Evolutionary conservation across 2,113 vertebrate genomes (phyloP), one percentile per base, ranked within the genome.

Genomic region (Malurus cyaneus): DNA sequence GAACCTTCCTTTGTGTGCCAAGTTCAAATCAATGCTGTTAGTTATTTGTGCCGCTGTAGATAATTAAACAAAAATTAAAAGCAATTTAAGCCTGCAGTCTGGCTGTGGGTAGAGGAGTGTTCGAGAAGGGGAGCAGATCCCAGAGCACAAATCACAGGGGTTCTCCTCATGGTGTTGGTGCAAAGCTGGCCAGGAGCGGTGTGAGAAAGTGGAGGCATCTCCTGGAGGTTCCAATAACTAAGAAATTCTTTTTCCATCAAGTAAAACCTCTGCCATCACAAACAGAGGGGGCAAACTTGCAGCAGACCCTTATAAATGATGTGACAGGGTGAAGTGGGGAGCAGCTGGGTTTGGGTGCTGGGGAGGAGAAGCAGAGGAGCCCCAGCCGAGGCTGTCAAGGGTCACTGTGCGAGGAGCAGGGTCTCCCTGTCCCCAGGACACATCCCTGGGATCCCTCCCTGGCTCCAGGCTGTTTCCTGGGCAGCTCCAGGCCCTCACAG

Each of bases 31-130:
- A 8, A 96, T 96, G 86, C 95, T 95, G 94, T 95, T 96, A 96
- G 94, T 93, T 97, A 97, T 97, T 97, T 96, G 94, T 96, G 90
- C 95, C 94, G 47, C 91, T 90, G 94, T 90, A 96, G 93, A 96
- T 96, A 97, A 97, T 97, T 97, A 96, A 97, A 95, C 92, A 94
- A 88, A 96, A 97, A 97, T 97, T 96, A 96, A 93, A 97, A 95
- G 95, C 84, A 91, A 95, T 96, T 96, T 95, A 94, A 95, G 95
- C 86, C 94, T 82, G 89, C 80, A 85, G 92, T 74, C 86, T 92
- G 93, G 86, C 76, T 86, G 41, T 3, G 61, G 76, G 69, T 26
- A 80, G 79, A 78, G 10, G 28, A n/a, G 42, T 0, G 19, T n/a
- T 88, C 0, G 25, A 95, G 77, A 56, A 67, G 54, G 39, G 82